These are phyloP conservation scores for Drosophila aldrichi DNA, from an alignment of 2,888 invertebrate species.

Conservation along the genomic window DNA sequence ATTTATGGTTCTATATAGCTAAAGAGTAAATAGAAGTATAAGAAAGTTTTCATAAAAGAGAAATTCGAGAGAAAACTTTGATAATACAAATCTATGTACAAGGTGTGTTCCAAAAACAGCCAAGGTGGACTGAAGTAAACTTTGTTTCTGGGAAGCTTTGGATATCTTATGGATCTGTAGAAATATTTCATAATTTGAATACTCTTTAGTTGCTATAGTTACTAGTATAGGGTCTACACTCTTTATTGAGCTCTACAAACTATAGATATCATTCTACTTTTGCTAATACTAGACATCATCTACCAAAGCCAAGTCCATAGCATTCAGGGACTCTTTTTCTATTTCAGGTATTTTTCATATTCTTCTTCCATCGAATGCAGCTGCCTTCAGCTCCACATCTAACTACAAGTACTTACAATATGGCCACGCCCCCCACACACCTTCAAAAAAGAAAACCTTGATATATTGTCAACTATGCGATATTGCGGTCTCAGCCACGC, in stretches of 20 bases:
- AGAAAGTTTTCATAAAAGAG: not conserved
- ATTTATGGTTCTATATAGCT: not conserved
- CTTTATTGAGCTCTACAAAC: too few species aligned
- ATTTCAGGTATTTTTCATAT: not conserved
- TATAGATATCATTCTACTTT: too few species aligned
- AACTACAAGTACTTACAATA: constrained; percentile 48
- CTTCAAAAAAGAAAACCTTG: constrained; percentile 41
- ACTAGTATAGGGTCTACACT: too few species aligned
- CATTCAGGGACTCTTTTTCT: not conserved
- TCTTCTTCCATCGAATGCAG: not conserved
- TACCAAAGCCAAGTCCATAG: not conserved
- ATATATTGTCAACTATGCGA: constrained; percentile 75
- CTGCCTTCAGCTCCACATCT: not conserved
- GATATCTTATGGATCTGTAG: too few species aligned
- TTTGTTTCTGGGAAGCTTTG: too few species aligned
- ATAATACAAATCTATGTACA: too few species aligned
- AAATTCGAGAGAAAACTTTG: not conserved
- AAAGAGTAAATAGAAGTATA: not conserved
- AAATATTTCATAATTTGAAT: too few species aligned
- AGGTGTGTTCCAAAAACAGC: too few species aligned
- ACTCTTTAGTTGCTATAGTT: too few species aligned
- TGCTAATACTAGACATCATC: not conserved
- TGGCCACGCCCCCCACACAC: constrained; percentile 5
- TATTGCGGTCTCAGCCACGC: constrained; percentile 29
- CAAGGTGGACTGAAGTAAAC: too few species aligned